Base-by-base conservation (phyloP, 2,888 invertebrate species). In the Campoplex nolae region DNA sequence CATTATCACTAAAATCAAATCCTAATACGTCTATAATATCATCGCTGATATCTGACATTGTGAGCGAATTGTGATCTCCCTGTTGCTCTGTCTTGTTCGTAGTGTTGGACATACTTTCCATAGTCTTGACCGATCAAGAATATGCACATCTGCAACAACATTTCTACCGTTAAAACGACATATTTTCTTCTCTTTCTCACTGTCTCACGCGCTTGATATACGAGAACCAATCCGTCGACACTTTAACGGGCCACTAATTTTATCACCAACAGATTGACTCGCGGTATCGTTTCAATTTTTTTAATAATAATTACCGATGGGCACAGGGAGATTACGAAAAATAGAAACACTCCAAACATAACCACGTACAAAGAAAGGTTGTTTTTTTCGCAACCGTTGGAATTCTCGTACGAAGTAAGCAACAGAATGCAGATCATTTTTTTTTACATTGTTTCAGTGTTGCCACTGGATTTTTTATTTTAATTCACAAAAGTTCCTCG, bases 1-100 rank as follows among this genome's bases (percentile, higher is more conserved):
- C 90, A 23, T 88, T 85, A 85, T 92, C 90, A 62, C 90, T 85
- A 32, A 92, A 88, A 58, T 92, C 87, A 54, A 91, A 82, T 28
- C 65, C 77, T 62, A 91, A 91, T 38, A 92, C 87, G 65, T 93
- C 91, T 77, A 93, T 89, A 62, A 90, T 90, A 58, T 93, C 92
- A 75, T 89, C 73, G 74, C 87, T 86, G 67, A 84, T 71, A 74
- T 84, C 79, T 71, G 79, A 70, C 81, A 75, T 82, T 13, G 42
- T 51, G 42, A 70, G 51, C n/a, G 82, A 82, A 62, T 56, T 35
- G 74, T 58, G 42, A 38, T 82, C 84, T 83, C 65, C 79, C 76
- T 83, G 76, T 84, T 85, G 67, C 54, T 56, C 76, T 42, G 23
- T 48, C n/a, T 80, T 32, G 71, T 79, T 73, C 75, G 13, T 76